A percentile compares a stretch with the other conserved stretches of the same genome.
Evolutionary conservation across 1,140 invertebrate species (phyloP).

Genomic region (Matsumurasca onukii): DNA sequence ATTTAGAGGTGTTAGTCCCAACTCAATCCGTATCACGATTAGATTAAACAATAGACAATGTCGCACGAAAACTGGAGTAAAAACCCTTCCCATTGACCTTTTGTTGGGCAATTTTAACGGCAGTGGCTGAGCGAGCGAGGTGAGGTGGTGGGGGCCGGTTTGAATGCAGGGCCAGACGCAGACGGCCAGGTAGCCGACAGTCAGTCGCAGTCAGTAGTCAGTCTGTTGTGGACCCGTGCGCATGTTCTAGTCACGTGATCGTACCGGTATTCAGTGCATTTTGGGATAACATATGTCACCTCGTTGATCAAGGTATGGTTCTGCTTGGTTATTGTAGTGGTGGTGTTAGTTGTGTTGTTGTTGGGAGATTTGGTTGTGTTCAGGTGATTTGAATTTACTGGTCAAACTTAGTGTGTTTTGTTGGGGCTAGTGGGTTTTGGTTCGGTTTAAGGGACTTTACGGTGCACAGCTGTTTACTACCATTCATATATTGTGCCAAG

Average conservation of each 20-base stretch:
- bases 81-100: slow-evolving; percentile 21
- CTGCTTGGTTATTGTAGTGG: too few species aligned
- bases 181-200: not conserved
- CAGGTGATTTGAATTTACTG: too few species aligned
- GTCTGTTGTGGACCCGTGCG: not conserved
- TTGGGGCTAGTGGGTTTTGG: too few species aligned
- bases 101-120: slow-evolving; percentile 27
- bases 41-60: slow-evolving; percentile 21
- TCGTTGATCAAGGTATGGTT: not conserved
- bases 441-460: too few species aligned
- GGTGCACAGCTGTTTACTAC: too few species aligned
- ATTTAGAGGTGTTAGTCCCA: too few species aligned
- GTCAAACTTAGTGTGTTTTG: too few species aligned
- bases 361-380: too few species aligned
- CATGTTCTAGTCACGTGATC: not conserved
- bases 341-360: too few species aligned
- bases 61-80: slow-evolving; percentile 22
- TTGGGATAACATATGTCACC: not conserved
- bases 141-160: slow-evolving; percentile 2
- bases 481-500: too few species aligned
- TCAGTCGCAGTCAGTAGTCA: not conserved
- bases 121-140: not conserved
- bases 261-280: not conserved
- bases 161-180: not conserved
- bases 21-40: too few species aligned